Percentiles rank a stretch among this genome's conserved stretches.
Conservation (phyloP, 2,888 invertebrate genomes). For the Phortica magna region DNA sequence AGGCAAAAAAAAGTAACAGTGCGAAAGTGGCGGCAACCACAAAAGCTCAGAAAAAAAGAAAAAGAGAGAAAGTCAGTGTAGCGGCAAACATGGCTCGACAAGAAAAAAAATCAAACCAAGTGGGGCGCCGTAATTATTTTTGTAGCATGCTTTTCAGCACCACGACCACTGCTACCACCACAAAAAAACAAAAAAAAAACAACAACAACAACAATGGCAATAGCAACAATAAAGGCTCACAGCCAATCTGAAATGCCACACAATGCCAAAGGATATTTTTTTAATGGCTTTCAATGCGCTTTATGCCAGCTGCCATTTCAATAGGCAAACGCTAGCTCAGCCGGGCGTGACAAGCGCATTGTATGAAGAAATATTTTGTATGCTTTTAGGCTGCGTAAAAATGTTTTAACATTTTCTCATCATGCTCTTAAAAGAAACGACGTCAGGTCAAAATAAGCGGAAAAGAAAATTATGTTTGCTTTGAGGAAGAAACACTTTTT, state of each 20-base stretch:
- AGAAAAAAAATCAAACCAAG: neutral
- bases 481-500: slow-evolving; percentile 42
- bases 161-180: neutral
- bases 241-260: slow-evolving; percentile 40
- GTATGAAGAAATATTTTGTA: slow-evolving; percentile 20
- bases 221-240: neutral
- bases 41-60: neutral
- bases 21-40: neutral
- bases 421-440: slow-evolving; percentile 21
- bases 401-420: neutral
- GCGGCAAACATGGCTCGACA: neutral
- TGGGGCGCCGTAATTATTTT: slow-evolving; percentile 11
- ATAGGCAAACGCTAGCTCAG: neutral
- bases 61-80: neutral
- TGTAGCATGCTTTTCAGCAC: slow-evolving; percentile 1
- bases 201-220: no score
- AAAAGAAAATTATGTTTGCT: slow-evolving; percentile 72
- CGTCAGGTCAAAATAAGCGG: slow-evolving; percentile 65
- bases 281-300: slow-evolving; percentile 19
- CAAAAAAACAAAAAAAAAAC: no score
- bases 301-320: neutral
- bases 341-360: neutral
- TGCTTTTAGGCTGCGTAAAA: slow-evolving; percentile 44
- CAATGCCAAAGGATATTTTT: slow-evolving; percentile 39
- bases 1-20: neutral